Percentiles rank a stretch among this genome's conserved stretches.
phyloP scores from a whole-genome alignment of 2,113 vertebrate species.

The Prolemur simus region DNA sequence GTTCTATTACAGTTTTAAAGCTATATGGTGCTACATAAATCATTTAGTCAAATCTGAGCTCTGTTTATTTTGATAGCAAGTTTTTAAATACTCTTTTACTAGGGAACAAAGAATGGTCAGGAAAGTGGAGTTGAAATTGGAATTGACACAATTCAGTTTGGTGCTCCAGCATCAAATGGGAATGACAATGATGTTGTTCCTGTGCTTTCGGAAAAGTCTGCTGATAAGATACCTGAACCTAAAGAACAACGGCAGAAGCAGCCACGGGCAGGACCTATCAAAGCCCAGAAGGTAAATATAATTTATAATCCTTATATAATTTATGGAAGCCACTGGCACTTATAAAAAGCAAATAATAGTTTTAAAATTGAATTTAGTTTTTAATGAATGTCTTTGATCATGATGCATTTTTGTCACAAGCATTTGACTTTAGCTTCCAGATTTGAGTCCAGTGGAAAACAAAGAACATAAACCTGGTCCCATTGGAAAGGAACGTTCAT shows the following conservation, averaged over 20 bases:
- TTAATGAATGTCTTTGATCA: background rate
- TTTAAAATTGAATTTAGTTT: conserved; percentile 1
- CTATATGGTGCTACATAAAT: background rate
- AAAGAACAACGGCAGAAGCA: conserved; percentile 99
- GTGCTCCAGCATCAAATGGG: conserved; percentile 95
- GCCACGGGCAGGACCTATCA: conserved; percentile 95
- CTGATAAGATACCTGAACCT: conserved; percentile 94
- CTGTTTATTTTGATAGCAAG: background rate
- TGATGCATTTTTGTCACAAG: conserved; percentile 39
- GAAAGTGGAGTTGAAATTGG: conserved; percentile 91
- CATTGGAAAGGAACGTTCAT: conserved; percentile 97
- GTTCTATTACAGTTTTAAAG: background rate
- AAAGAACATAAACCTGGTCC: conserved; percentile 99
- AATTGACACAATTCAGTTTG: conserved; percentile 97
- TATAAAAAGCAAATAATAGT: background rate
- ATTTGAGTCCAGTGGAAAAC: conserved; percentile 93
- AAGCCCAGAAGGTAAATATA: conserved; percentile 93
- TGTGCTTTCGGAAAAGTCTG: conserved; percentile 88
- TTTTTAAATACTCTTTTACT: conserved; percentile 55
- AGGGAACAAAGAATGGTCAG: conserved; percentile 90
- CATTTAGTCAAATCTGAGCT: background rate
- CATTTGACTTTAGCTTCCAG: conserved; percentile 90
- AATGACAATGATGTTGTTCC: conserved; percentile 95
- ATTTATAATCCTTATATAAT: background rate
- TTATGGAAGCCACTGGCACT: background rate